Conservation (phyloP, 2,113 vertebrate genomes). For the Hipposideros armiger region DNA sequence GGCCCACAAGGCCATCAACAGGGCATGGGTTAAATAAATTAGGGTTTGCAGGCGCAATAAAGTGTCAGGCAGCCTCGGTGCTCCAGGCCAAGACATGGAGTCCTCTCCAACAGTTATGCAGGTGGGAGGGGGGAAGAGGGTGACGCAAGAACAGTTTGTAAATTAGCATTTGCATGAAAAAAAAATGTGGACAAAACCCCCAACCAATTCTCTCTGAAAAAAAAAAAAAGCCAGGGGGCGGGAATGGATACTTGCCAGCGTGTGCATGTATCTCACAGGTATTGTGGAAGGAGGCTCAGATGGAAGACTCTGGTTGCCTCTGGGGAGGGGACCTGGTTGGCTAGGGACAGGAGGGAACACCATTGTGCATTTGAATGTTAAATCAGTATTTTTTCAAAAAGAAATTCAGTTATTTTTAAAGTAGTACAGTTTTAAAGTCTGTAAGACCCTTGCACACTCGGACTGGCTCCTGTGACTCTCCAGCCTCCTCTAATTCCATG, state of each 20-base stretch:
- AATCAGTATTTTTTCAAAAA: background rate
- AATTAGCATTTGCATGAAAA: background rate
- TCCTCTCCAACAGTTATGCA: background rate
- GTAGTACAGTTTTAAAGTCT: background rate
- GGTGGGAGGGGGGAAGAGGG: fast-evolving
- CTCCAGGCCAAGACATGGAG: fast-evolving
- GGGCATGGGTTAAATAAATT: constrained; percentile 52
- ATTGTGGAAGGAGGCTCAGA: background rate
- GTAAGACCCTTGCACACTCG: background rate
- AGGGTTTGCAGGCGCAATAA: background rate
- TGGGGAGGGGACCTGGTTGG: background rate
- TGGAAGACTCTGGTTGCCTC: background rate
- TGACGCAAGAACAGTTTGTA: background rate
- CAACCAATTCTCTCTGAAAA: background rate
- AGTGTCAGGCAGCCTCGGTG: background rate
- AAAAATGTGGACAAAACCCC: background rate
- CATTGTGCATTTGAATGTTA: background rate
- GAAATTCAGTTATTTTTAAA: background rate
- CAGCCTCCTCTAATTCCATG: fast-evolving
- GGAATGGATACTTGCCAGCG: fast-evolving
- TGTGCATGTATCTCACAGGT: fast-evolving
- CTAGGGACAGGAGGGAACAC: background rate
- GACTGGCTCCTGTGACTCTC: background rate
- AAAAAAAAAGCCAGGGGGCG: background rate
- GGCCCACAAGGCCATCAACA: background rate